Evolutionary conservation across 1,140 invertebrate genomes (phyloP).

Genomic region (Wasmannia auropunctata): DNA sequence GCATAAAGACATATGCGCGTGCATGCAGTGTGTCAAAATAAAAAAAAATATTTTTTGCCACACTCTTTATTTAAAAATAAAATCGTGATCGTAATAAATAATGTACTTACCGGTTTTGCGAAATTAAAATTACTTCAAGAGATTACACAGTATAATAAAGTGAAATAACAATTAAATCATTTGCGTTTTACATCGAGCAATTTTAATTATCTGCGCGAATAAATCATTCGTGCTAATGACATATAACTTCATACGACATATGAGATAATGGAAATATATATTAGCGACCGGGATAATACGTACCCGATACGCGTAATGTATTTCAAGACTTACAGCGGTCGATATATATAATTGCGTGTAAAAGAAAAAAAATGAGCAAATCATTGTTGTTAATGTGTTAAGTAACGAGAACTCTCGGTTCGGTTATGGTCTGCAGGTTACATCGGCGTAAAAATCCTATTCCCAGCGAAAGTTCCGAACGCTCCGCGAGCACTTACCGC

Average conservation of each 20-base stretch:
- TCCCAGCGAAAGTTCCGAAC: conserved; percentile 30
- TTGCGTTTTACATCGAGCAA: background rate
- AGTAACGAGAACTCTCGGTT: background rate
- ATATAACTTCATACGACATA: background rate
- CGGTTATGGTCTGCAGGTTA: conserved; percentile 15
- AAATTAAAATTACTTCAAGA: conserved; percentile 25
- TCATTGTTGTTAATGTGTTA: background rate
- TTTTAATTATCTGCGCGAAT: background rate
- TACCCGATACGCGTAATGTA: background rate
- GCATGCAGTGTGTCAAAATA: background rate
- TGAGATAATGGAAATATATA: background rate
- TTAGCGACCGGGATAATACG: background rate
- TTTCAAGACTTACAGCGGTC: background rate
- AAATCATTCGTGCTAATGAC: background rate
- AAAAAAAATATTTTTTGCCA: background rate
- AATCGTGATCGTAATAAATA: background rate
- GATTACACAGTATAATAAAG: background rate
- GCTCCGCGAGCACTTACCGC: background rate
- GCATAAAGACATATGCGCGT: background rate
- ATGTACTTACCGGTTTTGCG: background rate
- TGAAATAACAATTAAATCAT: background rate
- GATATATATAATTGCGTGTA: background rate
- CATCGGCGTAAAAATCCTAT: conserved; percentile 33
- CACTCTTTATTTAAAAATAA: background rate
- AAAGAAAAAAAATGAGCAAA: background rate